phyloP scores from a whole-genome alignment of 2,797 vertebrate genomes.

The Micrastur ruficollis region DNA sequence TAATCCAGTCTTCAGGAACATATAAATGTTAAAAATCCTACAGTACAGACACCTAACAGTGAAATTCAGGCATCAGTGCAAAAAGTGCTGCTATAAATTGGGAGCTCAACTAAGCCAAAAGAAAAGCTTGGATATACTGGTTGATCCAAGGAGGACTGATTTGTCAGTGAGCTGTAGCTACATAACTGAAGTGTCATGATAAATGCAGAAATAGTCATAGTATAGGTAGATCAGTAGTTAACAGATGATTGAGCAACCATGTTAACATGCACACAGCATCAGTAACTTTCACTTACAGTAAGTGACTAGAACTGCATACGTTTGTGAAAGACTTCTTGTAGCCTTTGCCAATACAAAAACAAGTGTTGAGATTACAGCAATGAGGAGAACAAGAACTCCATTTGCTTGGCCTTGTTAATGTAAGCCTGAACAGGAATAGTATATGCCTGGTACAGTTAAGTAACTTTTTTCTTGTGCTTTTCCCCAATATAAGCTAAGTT shows the following conservation, averaged over 20 bases:
- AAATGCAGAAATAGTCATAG: background rate
- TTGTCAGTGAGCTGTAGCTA: background rate
- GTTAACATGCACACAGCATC: background rate
- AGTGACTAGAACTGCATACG: background rate
- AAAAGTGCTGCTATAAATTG: background rate
- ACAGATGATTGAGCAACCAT: fast-evolving
- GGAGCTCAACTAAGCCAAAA: background rate
- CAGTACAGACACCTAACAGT: background rate
- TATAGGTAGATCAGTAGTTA: background rate
- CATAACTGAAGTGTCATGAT: background rate
- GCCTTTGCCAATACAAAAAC: background rate
- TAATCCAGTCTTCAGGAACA: background rate
- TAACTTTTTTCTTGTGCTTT: background rate
- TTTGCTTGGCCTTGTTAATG: background rate
- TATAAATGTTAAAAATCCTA: background rate
- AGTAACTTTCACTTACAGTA: background rate
- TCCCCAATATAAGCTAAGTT: background rate
- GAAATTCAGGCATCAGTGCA: background rate
- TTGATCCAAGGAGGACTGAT: background rate
- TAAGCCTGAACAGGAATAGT: background rate
- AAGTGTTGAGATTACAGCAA: background rate
- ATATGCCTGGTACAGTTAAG: background rate
- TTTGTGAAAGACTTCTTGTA: background rate
- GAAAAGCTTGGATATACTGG: background rate
- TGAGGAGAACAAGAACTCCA: background rate